phyloP scores from a whole-genome alignment of 2,797 vertebrate species.

The Sebastes taczanowskii region DNA sequence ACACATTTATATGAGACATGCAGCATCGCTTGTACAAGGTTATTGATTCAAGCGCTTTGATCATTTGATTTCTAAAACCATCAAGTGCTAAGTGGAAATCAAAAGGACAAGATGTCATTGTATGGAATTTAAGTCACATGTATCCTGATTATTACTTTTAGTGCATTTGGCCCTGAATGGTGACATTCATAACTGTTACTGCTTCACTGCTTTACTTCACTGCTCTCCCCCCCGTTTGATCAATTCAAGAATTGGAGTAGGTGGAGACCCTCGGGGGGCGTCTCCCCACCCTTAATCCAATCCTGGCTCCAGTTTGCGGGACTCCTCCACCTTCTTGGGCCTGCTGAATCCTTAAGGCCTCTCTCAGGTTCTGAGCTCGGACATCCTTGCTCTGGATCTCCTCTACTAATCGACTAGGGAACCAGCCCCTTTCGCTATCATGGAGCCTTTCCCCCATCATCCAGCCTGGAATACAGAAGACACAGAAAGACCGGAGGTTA shows the following conservation, averaged over 20 bases:
- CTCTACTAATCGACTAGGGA: constrained; percentile 91
- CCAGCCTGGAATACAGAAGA: constrained; percentile 85
- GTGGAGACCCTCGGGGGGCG: constrained; percentile 62
- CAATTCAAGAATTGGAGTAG: constrained; percentile 52
- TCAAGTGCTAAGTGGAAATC: constrained; percentile 9
- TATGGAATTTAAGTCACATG: constrained; percentile 6
- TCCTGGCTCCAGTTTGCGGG: constrained; percentile 27
- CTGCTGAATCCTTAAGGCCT: constrained; percentile 92
- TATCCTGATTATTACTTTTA: constrained; percentile 10
- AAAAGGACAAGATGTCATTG: constrained; percentile 15
- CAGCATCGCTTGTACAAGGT: constrained; percentile 19
- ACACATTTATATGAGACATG: constrained; percentile 45
- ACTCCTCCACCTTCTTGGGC: constrained; percentile 81
- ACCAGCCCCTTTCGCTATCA: constrained; percentile 96
- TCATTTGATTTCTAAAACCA: constrained; percentile 4
- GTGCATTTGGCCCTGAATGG: constrained; percentile 16
- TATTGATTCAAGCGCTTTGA: constrained; percentile 10
- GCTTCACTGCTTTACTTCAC: constrained; percentile 38
- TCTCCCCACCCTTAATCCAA: constrained; percentile 59
- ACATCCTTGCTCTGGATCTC: constrained; percentile 94
- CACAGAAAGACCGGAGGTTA: neutral
- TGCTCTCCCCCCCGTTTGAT: constrained; percentile 50
- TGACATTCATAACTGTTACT: constrained; percentile 7
- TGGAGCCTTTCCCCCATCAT: constrained; percentile 95
- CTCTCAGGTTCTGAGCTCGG: constrained; percentile 92